phyloP scores from a whole-genome alignment of 2,113 vertebrate genomes.

The Podarcis cretensis region DNA sequence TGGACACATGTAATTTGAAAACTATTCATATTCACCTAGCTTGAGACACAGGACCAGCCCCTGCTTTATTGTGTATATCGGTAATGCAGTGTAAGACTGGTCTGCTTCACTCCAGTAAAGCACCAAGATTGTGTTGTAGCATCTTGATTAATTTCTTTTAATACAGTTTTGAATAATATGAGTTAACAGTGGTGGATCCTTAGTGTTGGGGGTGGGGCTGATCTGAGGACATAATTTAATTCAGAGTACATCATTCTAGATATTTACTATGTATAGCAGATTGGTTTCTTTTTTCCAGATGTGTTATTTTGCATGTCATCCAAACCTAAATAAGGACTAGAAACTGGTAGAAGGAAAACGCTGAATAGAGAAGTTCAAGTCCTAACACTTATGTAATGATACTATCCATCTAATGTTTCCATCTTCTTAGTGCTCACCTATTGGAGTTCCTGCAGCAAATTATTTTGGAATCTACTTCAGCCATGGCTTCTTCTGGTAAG shows the following conservation, averaged over 20 bases:
- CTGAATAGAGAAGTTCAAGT: no score
- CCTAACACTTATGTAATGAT: no score
- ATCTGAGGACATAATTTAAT: neutral
- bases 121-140: neutral
- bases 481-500: slow-evolving; percentile 84
- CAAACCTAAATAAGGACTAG: no score
- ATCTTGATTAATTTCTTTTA: no score
- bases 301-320: neutral
- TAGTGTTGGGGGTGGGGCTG: no score
- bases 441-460: neutral
- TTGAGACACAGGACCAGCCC: neutral
- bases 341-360: no score
- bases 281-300: neutral
- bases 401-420: slow-evolving; percentile 33
- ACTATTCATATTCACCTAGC: neutral
- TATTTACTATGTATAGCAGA: neutral
- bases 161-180: neutral
- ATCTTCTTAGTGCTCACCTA: slow-evolving; percentile 47
- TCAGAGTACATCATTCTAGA: no score
- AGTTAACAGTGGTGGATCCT: neutral
- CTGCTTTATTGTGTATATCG: neutral
- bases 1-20: neutral
- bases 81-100: neutral
- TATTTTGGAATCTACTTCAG: slow-evolving; percentile 44
- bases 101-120: neutral